Evolutionary conservation across 30 jellyfish, hydroid and myxozoan genomes (phyloP), one percentile per base, ranked within the genome.

Genomic region (Pelagia noctiluca): DNA sequence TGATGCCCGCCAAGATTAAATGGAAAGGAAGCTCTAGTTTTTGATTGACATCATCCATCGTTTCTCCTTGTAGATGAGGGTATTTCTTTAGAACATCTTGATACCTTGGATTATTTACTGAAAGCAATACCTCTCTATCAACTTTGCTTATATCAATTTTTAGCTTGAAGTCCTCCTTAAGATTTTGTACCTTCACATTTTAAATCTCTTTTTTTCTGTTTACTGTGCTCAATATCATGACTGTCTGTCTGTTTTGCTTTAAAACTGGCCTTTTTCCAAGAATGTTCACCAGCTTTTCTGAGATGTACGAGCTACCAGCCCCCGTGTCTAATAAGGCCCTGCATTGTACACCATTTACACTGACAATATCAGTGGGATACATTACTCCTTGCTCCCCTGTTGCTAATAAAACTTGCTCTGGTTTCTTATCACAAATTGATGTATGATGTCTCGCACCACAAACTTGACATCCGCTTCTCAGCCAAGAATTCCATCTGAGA

Each of bases 321-420:
- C n/a, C n/a, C n/a, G n/a, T n/a, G 47, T 80, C 97, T 33, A 80
- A 52, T 22, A 88, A 49, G 35, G 85, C 95, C 46, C 96, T 78
- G 70, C 85, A 80, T 64, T 38, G 48, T 80, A 66, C 61, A 60
- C 90, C 88, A 46, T 78, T 54, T 12, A 83, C 75, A 34, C 29
- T 77, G 67, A 37, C 72, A n/a, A 66, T 42, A 29, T 24, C 49
- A 24, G 73, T 30, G 26, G 88, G 89, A 36, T 83, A 50, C 22
- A 83, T 29, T 21, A 68, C 88, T n/a, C 76, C 49, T 60, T 22
- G 47, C 12, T 32, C 68, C 24, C 71, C 74, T 78, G 89, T 33
- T 19, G 89, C 74, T 78, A 63, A 28, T 30, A 69, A 21, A 38
- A 54, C 63, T 35, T 76, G 62, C 48, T 72, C 82, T 65, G 72